Evolutionary conservation across 2,797 vertebrate species (phyloP).

Genomic region (Denticeps clupeoides): DNA sequence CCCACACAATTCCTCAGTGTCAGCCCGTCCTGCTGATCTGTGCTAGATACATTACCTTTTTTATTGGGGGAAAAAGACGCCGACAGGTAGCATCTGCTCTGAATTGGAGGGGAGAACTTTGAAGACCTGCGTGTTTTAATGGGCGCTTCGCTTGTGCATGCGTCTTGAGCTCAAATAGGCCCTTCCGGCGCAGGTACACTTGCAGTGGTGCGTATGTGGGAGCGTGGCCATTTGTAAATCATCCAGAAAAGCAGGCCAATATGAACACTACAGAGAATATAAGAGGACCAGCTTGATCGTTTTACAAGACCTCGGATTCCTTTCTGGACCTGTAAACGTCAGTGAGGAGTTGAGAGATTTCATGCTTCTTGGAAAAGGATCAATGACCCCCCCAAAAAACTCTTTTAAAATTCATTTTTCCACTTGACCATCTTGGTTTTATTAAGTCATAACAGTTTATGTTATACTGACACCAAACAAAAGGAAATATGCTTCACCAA

Average conservation of each 20-base stretch:
- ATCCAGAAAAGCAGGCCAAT: not conserved
- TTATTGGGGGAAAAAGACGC: not conserved
- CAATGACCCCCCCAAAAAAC: slow-evolving; percentile 9
- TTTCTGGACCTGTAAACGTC: slow-evolving; percentile 23
- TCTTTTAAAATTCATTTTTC: slow-evolving; percentile 6
- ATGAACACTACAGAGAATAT: slow-evolving; percentile 12
- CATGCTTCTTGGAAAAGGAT: slow-evolving; percentile 6
- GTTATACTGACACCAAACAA: not conserved
- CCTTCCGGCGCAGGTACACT: too few relatives aligned
- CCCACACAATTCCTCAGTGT: not conserved
- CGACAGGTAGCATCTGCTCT: not conserved
- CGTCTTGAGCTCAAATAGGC: too few relatives aligned
- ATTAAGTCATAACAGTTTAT: slow-evolving; percentile 6
- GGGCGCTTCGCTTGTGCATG: not conserved
- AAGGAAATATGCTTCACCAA: slow-evolving; percentile 1
- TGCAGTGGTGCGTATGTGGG: slow-evolving; percentile 3
- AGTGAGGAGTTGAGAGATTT: slow-evolving; percentile 3
- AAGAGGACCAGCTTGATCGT: not conserved
- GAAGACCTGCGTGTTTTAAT: not conserved
- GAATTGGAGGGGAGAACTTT: not conserved
- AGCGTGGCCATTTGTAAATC: slow-evolving; percentile 1
- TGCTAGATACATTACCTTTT: not conserved
- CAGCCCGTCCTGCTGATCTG: not conserved
- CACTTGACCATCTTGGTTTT: slow-evolving; percentile 7
- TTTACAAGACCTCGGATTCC: slow-evolving; percentile 15